A percentile compares a stretch with the other conserved stretches of the same genome.
These are phyloP conservation scores for Chrysina gloriosa DNA, from an alignment of 2,888 invertebrate genomes.

Conservation along the genomic window DNA sequence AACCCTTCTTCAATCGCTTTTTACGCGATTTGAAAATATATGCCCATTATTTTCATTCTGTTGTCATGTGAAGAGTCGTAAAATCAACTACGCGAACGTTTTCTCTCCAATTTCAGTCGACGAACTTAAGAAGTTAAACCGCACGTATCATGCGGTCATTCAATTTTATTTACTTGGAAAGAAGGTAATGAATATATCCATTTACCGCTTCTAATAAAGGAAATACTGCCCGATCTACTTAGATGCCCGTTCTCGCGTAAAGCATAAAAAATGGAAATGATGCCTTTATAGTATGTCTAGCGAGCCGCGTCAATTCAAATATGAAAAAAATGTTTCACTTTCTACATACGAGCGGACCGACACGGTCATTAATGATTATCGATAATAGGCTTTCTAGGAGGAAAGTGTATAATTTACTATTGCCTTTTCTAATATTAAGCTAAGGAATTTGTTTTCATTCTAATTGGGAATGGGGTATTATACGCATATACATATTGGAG, in stretches of 20 bases:
- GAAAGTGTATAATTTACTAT: constrained; percentile 25
- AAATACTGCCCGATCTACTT: constrained; percentile 19
- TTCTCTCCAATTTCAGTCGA: background rate
- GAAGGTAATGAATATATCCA: constrained; percentile 13
- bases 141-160: background rate
- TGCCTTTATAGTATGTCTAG: constrained; percentile 15
- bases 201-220: constrained; percentile 18
- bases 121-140: background rate
- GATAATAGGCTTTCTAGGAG: constrained; percentile 28
- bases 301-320: constrained; percentile 18
- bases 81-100: no score
- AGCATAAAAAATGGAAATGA: constrained; percentile 7
- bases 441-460: background rate
- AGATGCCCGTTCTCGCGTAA: constrained; percentile 15
- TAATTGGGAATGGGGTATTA: no score
- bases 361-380: constrained; percentile 2
- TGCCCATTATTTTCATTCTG: no score
- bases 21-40: no score
- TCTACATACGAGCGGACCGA: constrained; percentile 5
- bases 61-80: no score
- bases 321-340: constrained; percentile 30
- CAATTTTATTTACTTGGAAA: background rate
- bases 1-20: no score
- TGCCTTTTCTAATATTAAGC: background rate
- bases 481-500: background rate